A percentile compares a stretch with the other conserved stretches of the same genome.
These are phyloP conservation scores for Carpatolechia fugitivella DNA, from an alignment of 2,888 invertebrate species.

Conservation along the genomic window DNA sequence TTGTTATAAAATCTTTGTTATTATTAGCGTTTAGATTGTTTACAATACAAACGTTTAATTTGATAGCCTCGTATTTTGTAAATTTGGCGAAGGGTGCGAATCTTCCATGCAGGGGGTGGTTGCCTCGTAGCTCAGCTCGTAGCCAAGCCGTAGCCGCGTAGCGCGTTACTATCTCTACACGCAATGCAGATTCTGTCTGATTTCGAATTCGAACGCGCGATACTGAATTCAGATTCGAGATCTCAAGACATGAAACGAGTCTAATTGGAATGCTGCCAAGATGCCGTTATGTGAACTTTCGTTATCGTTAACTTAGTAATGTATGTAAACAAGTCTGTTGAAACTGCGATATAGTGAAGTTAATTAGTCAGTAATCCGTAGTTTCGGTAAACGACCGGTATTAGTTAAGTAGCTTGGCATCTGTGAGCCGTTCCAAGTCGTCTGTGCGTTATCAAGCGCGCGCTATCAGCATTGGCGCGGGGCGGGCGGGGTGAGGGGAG, in stretches of 20 bases:
- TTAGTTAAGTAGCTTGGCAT: slow-evolving; percentile 11
- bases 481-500: slow-evolving; percentile 43
- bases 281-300: slow-evolving; percentile 32
- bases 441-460: slow-evolving; percentile 58
- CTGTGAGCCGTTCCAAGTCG: slow-evolving; percentile 43
- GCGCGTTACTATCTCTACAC: slow-evolving; percentile 11
- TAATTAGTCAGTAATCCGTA: no score
- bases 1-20: no score
- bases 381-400: slow-evolving; percentile 11
- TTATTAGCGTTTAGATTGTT: neutral
- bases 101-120: neutral
- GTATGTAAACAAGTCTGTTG: neutral
- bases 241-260: slow-evolving; percentile 14
- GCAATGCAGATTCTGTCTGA: neutral
- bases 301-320: slow-evolving; percentile 25
- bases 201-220: neutral
- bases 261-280: slow-evolving; percentile 43
- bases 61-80: no score
- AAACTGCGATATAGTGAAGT: neutral
- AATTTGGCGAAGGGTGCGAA: no score
- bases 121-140: neutral
- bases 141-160: slow-evolving; percentile 11
- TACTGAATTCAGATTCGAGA: neutral
- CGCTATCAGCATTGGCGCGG: slow-evolving; percentile 48
- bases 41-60: no score